These are phyloP conservation scores for Phania funesta DNA, from an alignment of 2,888 invertebrate genomes.

Conservation along the genomic window DNA sequence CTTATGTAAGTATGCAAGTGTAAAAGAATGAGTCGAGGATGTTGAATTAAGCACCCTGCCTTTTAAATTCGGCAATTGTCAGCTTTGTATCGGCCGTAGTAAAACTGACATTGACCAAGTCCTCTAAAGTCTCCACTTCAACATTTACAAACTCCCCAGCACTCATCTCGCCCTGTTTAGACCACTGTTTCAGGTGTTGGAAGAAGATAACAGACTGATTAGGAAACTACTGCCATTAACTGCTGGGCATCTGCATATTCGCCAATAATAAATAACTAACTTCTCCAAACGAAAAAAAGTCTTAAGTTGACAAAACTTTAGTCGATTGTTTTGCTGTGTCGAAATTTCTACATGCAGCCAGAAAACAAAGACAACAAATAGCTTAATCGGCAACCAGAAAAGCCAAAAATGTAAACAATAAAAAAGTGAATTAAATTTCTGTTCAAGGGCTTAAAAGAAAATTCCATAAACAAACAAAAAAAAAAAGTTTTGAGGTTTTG, in stretches of 20 bases:
- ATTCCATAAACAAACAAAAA: conserved; percentile 6
- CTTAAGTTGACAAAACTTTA: background rate
- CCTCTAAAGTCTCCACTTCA: no score
- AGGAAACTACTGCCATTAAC: background rate
- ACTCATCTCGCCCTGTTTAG: no score
- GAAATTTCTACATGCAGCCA: conserved; percentile 8
- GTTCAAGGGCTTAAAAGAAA: conserved; percentile 54
- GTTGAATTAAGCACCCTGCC: background rate
- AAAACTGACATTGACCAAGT: background rate
- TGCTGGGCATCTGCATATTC: background rate
- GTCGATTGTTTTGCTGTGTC: background rate
- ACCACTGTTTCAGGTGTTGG: no score
- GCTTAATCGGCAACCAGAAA: conserved; percentile 32
- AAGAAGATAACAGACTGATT: background rate
- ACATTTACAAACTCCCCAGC: no score
- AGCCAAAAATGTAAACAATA: conserved; percentile 45
- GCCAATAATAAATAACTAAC: background rate
- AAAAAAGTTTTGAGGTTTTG: conserved; percentile 38
- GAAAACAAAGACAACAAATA: background rate
- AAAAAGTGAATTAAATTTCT: conserved; percentile 62
- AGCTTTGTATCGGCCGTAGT: background rate
- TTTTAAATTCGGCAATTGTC: background rate
- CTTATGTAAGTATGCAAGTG: background rate
- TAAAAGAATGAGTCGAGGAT: background rate
- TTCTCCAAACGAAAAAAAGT: background rate